Evolutionary conservation across 2,888 invertebrate species (phyloP), one percentile per base, ranked within the genome.

Genomic region (Orthosia gothica): DNA sequence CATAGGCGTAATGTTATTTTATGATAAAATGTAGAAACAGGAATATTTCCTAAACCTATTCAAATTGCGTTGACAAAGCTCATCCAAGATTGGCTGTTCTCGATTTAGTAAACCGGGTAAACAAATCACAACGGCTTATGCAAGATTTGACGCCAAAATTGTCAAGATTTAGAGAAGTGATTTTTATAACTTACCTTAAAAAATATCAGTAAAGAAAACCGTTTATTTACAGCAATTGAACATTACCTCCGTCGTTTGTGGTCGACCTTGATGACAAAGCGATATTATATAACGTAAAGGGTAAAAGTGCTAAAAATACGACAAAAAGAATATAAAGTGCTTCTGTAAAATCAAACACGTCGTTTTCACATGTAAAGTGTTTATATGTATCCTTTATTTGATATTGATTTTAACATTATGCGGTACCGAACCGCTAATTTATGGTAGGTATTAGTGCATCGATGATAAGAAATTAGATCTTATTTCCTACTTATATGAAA

Each of bases 211-310:
- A 59, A 16, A 32, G 13, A 32, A 59, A 52, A 50, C 2, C 50
- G 15, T 5, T 15, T n/a, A 54, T 74, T 74, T 47, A 47, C 54
- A 47, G 73, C 62, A 13, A 40, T 62, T 47, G 76, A 59, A 23
- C 76, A 32, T 52, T 76, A 66, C 47, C 50, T 18, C 9, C 20
- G 20, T 47, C 50, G 26, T 40, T 23, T n/a, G 45, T 7, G 52
- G 47, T 40, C 57, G 57, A 58, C 32, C 52, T 71, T 52, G 62
- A 79, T 58, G 16, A 64, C 80, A 52, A 72, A 79, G 49, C 58
- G 26, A 3, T 32, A 32, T 32, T 32, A 47, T 59, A 59, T 49
- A 58, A 47, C 20, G 32, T 18, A 20, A 79, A 70, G 12, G 50
- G 62, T 63, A 15, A 40, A 20, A 71, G 9, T 47, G 45, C 23